Evolutionary conservation across 1,140 invertebrate species (phyloP), one percentile per base, ranked within the genome.

Genomic region (Psix sp.): DNA sequence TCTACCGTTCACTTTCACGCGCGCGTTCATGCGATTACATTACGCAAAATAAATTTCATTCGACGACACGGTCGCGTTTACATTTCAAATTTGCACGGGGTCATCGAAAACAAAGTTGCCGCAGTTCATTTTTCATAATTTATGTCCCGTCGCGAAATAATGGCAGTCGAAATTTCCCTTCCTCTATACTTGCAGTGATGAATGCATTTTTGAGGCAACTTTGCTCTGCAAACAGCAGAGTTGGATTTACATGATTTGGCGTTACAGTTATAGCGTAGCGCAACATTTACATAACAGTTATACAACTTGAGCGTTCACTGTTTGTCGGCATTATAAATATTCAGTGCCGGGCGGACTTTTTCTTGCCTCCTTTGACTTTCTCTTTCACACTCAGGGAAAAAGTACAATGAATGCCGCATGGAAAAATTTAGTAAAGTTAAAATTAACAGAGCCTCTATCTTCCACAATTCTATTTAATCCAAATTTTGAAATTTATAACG

Each of bases 271-370:
- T 39, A 57, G 56, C 38, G 33, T 18, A 42, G 49, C n/a, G 21
- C 16, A 39, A 49, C 29, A 62, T 71, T 62, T 71, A 62, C 66
- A 71, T 62, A 71, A 71, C 54, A 31, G 54, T 68, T 68, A 68
- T 43, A 39, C 56, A 60, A 60, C 48, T 52, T 39, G 9, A 29
- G 42, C 49, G 48, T 59, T 59, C 17, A 29, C 31, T 46, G 54
- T 60, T 59, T 60, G 65, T 52, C 40, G 36, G 31, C 29, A 7
- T 43, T 57, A 67, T 67, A 67, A 67, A 67, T 67, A 67, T 67
- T 57, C 63, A 67, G 48, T 29, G 39, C 1, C 7, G 7, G 26
- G 40, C 39, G 39, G 14, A 35, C 43, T 15, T 60, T 57, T 52
- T 52, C 59, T 43, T 52, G 3, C 26, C 35, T 57, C 17, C 11